phyloP scores from a whole-genome alignment of 1,140 invertebrate species.

The Ditylenchus dipsaci region DNA sequence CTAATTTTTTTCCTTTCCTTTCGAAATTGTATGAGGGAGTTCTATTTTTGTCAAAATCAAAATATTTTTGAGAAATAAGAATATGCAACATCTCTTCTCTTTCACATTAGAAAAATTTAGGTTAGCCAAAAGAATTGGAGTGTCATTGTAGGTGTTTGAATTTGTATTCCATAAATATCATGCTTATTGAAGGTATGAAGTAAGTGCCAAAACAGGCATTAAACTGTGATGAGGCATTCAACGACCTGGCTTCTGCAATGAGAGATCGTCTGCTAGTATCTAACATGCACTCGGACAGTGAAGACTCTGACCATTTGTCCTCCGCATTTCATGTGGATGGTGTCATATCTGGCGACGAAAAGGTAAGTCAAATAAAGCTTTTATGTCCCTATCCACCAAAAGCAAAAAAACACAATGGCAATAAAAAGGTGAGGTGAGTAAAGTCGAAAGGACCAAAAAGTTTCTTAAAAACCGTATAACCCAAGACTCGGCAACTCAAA shows the following conservation, averaged over 20 bases:
- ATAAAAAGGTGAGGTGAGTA: too few species aligned
- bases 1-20: too few species aligned
- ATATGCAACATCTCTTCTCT: not conserved
- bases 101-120: slow-evolving; percentile 33
- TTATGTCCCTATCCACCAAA: not conserved
- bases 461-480: too few species aligned
- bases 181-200: slow-evolving; percentile 34
- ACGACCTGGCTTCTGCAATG: slow-evolving; percentile 52
- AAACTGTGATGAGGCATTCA: slow-evolving; percentile 56
- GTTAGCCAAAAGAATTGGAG: slow-evolving; percentile 50
- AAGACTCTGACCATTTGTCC: slow-evolving; percentile 53
- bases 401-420: too few species aligned
- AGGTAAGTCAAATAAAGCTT: slow-evolving; percentile 1
- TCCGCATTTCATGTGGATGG: slow-evolving; percentile 57
- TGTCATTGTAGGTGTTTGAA: slow-evolving; percentile 35
- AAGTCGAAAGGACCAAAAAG: too few species aligned
- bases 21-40: too few species aligned
- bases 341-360: slow-evolving; percentile 54
- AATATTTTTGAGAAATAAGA: not conserved
- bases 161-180: too few species aligned
- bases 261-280: slow-evolving; percentile 47
- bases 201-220: slow-evolving; percentile 57
- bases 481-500: too few species aligned
- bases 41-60: too few species aligned
- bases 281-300: slow-evolving; percentile 50